phyloP scores from a whole-genome alignment of 92 coral and sea anemone species.

The Heliopora coerulea region DNA sequence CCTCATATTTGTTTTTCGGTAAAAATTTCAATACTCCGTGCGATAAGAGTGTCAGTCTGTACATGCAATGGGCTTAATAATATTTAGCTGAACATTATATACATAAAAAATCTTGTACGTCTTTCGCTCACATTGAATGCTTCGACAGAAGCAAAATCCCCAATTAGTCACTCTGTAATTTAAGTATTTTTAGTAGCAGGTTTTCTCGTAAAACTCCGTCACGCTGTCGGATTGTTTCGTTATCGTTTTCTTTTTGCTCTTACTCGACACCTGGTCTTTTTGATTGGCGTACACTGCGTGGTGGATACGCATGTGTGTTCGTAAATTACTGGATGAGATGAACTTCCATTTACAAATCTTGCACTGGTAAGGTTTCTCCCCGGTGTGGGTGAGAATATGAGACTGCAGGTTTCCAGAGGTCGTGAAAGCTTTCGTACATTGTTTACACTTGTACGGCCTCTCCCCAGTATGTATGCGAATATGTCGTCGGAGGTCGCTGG shows the following conservation, averaged over 20 bases:
- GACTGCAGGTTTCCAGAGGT: constrained; percentile 97
- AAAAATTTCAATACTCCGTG: neutral
- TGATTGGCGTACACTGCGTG: constrained; percentile 42
- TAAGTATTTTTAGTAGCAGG: neutral
- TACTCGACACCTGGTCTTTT: neutral
- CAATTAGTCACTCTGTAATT: neutral
- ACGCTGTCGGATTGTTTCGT: neutral
- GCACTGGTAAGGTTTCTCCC: constrained; percentile 96
- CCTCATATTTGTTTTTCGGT: neutral
- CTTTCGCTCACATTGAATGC: too few relatives aligned
- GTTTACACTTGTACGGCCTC: constrained; percentile 95
- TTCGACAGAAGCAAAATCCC: too few relatives aligned
- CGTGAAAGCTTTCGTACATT: constrained; percentile 97
- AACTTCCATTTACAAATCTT: constrained; percentile 97
- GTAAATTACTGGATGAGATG: constrained; percentile 93
- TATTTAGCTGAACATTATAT: neutral
- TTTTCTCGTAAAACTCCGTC: constrained; percentile 16
- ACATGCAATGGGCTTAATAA: neutral
- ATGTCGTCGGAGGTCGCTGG: constrained; percentile 95
- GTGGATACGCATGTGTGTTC: constrained; percentile 97
- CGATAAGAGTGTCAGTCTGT: neutral
- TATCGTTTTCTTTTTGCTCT: neutral
- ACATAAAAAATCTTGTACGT: neutral
- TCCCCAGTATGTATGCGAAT: constrained; percentile 97
- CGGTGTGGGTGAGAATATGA: constrained; percentile 94